Conservation (phyloP, 1,140 invertebrate species). For the Drosophila pseudoobscura region DNA sequence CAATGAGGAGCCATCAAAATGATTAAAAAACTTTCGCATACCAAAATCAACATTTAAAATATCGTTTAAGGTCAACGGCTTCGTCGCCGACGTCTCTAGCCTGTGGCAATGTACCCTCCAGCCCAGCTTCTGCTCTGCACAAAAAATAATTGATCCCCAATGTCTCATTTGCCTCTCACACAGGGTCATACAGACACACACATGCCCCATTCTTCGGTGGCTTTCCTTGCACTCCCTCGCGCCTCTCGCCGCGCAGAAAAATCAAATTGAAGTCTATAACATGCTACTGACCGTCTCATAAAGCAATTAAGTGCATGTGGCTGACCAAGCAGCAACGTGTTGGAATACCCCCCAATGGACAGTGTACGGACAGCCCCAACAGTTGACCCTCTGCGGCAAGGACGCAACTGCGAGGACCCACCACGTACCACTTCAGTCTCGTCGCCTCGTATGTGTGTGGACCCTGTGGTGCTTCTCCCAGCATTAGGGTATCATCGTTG, state of each 20-base stretch:
- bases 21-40: constrained; percentile 75
- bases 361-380: constrained; percentile 6
- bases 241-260: constrained; percentile 44
- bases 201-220: not conserved
- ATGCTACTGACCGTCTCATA: constrained; percentile 78
- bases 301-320: constrained; percentile 81
- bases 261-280: constrained; percentile 81
- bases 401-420: not conserved
- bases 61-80: constrained; percentile 53
- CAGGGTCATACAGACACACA: constrained; percentile 7
- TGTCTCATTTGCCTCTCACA: constrained; percentile 55
- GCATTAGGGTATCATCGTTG: not conserved
- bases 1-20: constrained; percentile 57
- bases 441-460: no score
- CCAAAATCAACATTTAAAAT: constrained; percentile 63
- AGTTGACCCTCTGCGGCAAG: constrained; percentile 27
- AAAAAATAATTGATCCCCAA: constrained; percentile 78
- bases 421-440: not conserved
- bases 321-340: constrained; percentile 79
- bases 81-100: constrained; percentile 50
- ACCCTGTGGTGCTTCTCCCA: not conserved
- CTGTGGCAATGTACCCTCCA: constrained; percentile 38
- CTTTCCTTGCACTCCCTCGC: constrained; percentile 12
- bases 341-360: constrained; percentile 52
- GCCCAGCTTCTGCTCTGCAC: constrained; percentile 11